Base-by-base conservation (phyloP, 2,113 vertebrate genomes). In the Sphaerodactylus townsendi region DNA sequence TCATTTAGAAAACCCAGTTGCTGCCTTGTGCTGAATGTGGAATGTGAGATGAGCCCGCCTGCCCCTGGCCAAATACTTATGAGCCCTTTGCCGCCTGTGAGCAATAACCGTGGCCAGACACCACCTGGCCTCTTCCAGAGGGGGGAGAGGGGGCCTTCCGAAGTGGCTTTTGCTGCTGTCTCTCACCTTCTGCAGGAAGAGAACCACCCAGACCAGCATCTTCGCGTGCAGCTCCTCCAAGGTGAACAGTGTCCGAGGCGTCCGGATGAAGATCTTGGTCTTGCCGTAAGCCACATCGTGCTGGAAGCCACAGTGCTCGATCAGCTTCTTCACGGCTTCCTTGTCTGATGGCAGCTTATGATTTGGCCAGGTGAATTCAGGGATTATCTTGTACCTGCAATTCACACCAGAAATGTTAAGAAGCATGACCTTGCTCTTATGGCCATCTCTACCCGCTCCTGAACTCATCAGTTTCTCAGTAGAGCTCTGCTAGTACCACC, bases 341-440 rank as follows among this genome's bases (percentile, higher is more conserved):
- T 94, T 95, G 95, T 99, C 99, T 0, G 98, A 98, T 0, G 97
- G 93, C 7, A 99, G 92, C 82, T 98, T 97, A 0, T 99, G 99
- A 91, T 99, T 99, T 0, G 99, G 99, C 99, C 99, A 99, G 0
- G 99, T 99, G 87, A 98, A 98, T 90, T 99, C 97, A 0, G 98
- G 99, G 94, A 99, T 98, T 98, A 99, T 99, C 95, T 99, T 99
- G 93, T 99, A 99, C 90, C 99, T 99, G 90, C 0, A n/a, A 56
- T 46, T 19, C 0, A 6, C 30, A 80, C 9, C 10, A 66, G 25
- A 39, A 81, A 65, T 37, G 37, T 69, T 9, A 30, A 35, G 50
- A 50, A 75, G 28, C 14, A 64, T 19, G 15, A 79, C 2, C 5
- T 70, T 76, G 35, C 11, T 74, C 33, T 19, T 7, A 72, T 23